Conservation (phyloP, 2,888 invertebrate genomes). For the Oscheius sp. region DNA sequence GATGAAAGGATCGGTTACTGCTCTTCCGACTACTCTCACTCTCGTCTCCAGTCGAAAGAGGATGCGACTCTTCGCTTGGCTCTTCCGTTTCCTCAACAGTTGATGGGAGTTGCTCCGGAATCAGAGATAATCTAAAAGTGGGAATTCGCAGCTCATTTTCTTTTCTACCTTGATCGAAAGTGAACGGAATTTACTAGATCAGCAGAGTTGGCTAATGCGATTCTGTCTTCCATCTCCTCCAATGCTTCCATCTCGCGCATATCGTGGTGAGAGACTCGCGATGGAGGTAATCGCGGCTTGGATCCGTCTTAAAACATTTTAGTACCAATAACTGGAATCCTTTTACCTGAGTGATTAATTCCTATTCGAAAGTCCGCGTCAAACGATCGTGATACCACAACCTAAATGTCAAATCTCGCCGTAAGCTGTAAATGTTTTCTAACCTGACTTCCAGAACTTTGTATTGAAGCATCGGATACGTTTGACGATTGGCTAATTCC, state of each 20-base stretch:
- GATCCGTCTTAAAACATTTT: background rate
- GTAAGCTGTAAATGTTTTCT: background rate
- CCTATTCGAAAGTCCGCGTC: conserved; percentile 50
- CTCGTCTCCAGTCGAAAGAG: conserved; percentile 35
- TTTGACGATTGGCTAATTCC: conserved; percentile 42
- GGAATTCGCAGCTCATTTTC: background rate
- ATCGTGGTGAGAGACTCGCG: conserved; percentile 21
- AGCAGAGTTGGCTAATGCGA: conserved; percentile 42
- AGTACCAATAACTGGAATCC: background rate
- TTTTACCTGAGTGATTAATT: background rate
- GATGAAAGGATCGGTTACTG: conserved; percentile 13
- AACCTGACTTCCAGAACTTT: conserved; percentile 42
- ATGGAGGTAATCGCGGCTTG: background rate
- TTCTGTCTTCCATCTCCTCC: conserved; percentile 63
- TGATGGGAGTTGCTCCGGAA: conserved; percentile 59
- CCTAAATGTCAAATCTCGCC: conserved; percentile 33
- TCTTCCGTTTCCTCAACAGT: conserved; percentile 60
- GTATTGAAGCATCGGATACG: conserved; percentile 38
- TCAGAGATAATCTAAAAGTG: conserved; percentile 52
- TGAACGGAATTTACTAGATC: conserved; percentile 51
- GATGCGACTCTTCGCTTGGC: conserved; percentile 41
- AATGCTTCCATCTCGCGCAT: conserved; percentile 55
- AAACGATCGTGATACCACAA: conserved; percentile 62
- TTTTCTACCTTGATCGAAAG: conserved; percentile 57
- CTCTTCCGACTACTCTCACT: conserved; percentile 16